Evolutionary conservation across 2,888 invertebrate species (phyloP).

Genomic region (Ormia ochracea): DNA sequence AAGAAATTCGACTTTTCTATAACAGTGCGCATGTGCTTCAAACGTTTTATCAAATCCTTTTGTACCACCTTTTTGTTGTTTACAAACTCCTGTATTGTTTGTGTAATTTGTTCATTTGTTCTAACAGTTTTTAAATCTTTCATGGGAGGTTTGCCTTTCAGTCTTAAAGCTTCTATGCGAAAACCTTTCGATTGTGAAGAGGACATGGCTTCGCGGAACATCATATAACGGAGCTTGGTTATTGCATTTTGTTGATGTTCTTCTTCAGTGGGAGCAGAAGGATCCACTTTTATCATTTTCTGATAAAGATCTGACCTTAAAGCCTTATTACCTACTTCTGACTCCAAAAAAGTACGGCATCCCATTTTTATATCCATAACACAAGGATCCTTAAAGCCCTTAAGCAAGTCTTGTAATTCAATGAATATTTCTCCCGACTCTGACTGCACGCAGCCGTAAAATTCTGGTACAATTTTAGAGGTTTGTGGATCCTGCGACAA

Average conservation of each 20-base stretch:
- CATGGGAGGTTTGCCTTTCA: slow-evolving; percentile 87
- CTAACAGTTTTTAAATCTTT: slow-evolving; percentile 93
- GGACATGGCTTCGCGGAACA: slow-evolving; percentile 94
- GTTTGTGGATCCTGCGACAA: slow-evolving; percentile 83
- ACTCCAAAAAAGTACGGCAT: slow-evolving; percentile 95
- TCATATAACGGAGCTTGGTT: slow-evolving; percentile 97
- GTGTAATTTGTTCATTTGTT: slow-evolving; percentile 84
- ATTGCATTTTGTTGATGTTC: slow-evolving; percentile 90
- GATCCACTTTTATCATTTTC: slow-evolving; percentile 96
- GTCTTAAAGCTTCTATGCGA: slow-evolving; percentile 95
- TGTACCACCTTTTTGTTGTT: slow-evolving; percentile 81
- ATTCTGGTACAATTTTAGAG: slow-evolving; percentile 84
- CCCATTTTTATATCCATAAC: slow-evolving; percentile 99
- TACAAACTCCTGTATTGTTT: slow-evolving; percentile 86
- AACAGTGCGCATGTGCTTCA: slow-evolving; percentile 85
- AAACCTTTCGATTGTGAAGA: slow-evolving; percentile 96
- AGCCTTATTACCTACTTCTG: slow-evolving; percentile 92
- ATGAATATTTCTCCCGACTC: slow-evolving; percentile 89
- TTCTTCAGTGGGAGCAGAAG: slow-evolving; percentile 88
- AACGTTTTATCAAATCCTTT: slow-evolving; percentile 83
- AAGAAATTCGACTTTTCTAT: slow-evolving; percentile 92
- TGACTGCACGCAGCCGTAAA: slow-evolving; percentile 86
- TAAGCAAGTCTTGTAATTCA: slow-evolving; percentile 94
- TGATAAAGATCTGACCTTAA: slow-evolving; percentile 92
- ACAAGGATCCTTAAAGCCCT: slow-evolving; percentile 92